These are phyloP conservation scores for Sitophilus oryzae DNA, from an alignment of 1,140 invertebrate species.

Conservation along the genomic window DNA sequence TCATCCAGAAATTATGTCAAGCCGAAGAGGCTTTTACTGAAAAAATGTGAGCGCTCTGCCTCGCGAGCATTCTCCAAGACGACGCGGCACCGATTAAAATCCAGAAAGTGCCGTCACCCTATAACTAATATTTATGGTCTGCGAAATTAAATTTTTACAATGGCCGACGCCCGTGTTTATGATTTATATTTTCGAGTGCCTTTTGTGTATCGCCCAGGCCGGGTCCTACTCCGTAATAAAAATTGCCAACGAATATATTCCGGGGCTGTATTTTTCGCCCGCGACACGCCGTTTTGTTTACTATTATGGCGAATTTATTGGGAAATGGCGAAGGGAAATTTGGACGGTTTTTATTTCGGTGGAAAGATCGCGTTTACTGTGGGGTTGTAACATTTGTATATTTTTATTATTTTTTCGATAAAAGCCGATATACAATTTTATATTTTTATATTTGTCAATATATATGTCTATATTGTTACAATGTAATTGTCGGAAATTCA, in stretches of 20 bases:
- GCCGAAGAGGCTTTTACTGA: no score
- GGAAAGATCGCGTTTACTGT: no score
- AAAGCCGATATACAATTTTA: no score
- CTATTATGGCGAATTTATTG: slow-evolving; percentile 12
- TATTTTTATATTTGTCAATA: no score
- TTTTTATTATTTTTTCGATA: no score
- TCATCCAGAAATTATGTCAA: no score
- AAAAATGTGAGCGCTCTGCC: neutral
- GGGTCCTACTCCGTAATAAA: slow-evolving; percentile 14
- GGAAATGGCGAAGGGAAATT: slow-evolving; percentile 4
- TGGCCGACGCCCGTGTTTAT: slow-evolving; percentile 12
- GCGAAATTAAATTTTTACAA: slow-evolving; percentile 25
- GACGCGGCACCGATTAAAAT: slow-evolving; percentile 12
- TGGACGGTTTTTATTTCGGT: no score
- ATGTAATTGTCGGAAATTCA: no score
- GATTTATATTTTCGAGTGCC: slow-evolving; percentile 22
- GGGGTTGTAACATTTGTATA: no score
- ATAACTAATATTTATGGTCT: slow-evolving; percentile 21
- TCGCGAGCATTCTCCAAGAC: slow-evolving; percentile 10
- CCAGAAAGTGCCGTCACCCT: slow-evolving; percentile 6
- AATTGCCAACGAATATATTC: slow-evolving; percentile 12
- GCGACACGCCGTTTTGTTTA: slow-evolving; percentile 13
- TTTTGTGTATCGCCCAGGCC: slow-evolving; percentile 7
- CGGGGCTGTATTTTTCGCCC: slow-evolving; percentile 5
- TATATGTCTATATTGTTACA: no score